A percentile compares a stretch with the other conserved stretches of the same genome.
phyloP scores from a whole-genome alignment of 2,888 invertebrate genomes.

The Aporophyla lueneburgensis region DNA sequence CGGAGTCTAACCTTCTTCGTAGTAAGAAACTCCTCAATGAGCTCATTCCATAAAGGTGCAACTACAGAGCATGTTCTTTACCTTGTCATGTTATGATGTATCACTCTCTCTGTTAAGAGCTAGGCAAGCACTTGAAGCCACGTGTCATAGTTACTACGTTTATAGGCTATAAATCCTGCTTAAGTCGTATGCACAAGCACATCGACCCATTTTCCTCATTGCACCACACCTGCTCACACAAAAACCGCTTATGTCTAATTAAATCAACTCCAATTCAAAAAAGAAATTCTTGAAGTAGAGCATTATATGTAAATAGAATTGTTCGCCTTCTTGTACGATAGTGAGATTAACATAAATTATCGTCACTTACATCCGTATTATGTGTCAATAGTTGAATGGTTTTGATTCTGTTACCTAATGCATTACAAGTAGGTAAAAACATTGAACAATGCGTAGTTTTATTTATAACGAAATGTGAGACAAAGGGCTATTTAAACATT shows the following conservation, averaged over 20 bases:
- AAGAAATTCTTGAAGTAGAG: background rate
- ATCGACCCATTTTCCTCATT: slow-evolving; percentile 13
- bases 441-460: slow-evolving; percentile 34
- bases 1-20: background rate
- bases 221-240: slow-evolving; percentile 13
- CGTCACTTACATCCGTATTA: slow-evolving; percentile 43
- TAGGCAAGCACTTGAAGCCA: slow-evolving; percentile 42
- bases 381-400: slow-evolving; percentile 43
- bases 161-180: slow-evolving; percentile 18
- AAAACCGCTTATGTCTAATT: background rate
- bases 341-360: slow-evolving; percentile 53
- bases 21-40: slow-evolving; percentile 6
- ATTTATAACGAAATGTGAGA: slow-evolving; percentile 6
- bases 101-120: background rate
- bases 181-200: slow-evolving; percentile 17
- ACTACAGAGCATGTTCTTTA: slow-evolving; percentile 21
- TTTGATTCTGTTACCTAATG: slow-evolving; percentile 40
- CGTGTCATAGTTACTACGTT: slow-evolving; percentile 17
- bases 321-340: slow-evolving; percentile 1
- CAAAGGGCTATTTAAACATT: slow-evolving; percentile 11
- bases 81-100: slow-evolving; percentile 39
- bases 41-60: slow-evolving; percentile 12
- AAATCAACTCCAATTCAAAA: background rate
- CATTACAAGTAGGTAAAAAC: slow-evolving; percentile 15
- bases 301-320: slow-evolving; percentile 39